phyloP scores from a whole-genome alignment of 2,888 invertebrate species.

The Tenthredo amoena region DNA sequence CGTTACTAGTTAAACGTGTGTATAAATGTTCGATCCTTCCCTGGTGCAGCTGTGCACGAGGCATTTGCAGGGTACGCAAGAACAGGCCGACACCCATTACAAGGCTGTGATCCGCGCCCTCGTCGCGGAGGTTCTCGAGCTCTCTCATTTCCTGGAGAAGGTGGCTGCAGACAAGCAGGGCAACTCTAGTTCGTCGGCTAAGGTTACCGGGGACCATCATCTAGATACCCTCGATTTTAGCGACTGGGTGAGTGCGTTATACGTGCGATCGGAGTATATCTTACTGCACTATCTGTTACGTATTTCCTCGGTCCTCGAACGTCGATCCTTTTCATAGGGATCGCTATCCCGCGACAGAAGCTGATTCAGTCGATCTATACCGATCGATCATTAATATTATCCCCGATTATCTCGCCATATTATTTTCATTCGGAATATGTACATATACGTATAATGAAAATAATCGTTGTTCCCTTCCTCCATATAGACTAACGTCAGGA shows the following conservation, averaged over 20 bases:
- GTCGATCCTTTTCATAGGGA: neutral
- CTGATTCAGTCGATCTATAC: too few relatives aligned
- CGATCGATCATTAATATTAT: too few relatives aligned
- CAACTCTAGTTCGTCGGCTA: slow-evolving; percentile 80
- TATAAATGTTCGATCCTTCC: neutral
- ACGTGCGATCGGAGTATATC: slow-evolving; percentile 1
- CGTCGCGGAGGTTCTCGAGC: slow-evolving; percentile 94
- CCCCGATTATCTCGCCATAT: too few relatives aligned
- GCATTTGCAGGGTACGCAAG: slow-evolving; percentile 79
- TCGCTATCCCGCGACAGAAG: too few relatives aligned
- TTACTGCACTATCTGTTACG: neutral
- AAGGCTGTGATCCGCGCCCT: slow-evolving; percentile 95
- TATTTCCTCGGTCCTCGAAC: neutral
- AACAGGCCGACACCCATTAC: slow-evolving; percentile 89
- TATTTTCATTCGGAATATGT: too few relatives aligned
- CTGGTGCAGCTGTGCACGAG: slow-evolving; percentile 79
- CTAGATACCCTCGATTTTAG: slow-evolving; percentile 91
- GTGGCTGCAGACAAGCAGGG: slow-evolving; percentile 83
- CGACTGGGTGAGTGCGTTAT: slow-evolving; percentile 88
- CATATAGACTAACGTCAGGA: slow-evolving; percentile 86
- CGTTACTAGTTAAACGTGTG: too few relatives aligned
- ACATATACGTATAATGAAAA: neutral
- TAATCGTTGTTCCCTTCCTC: slow-evolving; percentile 51
- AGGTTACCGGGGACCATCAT: slow-evolving; percentile 83
- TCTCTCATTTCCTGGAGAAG: slow-evolving; percentile 93